Conservation (phyloP, 2,797 vertebrate species). For the Rhabdophis nuchalis region DNA sequence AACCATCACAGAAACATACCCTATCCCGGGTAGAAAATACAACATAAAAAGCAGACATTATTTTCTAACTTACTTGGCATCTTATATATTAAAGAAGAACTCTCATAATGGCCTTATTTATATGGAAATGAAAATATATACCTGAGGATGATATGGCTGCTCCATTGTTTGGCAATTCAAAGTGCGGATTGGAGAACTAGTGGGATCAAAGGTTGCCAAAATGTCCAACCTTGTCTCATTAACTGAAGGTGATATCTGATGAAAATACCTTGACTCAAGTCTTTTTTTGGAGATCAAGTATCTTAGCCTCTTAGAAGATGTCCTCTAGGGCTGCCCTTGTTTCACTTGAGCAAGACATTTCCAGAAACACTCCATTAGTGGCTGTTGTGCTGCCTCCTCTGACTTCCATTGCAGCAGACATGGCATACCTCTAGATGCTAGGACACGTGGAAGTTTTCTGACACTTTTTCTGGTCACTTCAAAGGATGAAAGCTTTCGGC, state of each 20-base stretch:
- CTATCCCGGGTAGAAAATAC: not conserved
- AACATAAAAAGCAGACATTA: not conserved
- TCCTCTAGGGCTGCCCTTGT: not conserved
- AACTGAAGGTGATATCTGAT: not conserved
- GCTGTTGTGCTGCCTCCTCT: accelerated
- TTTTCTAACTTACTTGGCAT: not conserved
- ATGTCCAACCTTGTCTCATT: not conserved
- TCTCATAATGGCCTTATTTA: not conserved
- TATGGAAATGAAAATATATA: not conserved
- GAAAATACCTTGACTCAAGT: not conserved
- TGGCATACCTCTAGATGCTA: accelerated
- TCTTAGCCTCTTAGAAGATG: not conserved
- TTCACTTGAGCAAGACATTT: not conserved
- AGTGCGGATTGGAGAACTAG: not conserved
- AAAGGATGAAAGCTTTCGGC: not conserved
- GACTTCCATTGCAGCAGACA: not conserved
- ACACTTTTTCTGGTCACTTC: not conserved
- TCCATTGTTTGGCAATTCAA: not conserved
- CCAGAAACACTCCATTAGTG: not conserved
- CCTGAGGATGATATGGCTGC: not conserved
- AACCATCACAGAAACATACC: not conserved
- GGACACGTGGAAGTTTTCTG: not conserved
- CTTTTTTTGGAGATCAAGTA: not conserved
- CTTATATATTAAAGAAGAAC: not conserved
- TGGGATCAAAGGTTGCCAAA: not conserved